Conservation (phyloP, 2,888 invertebrate genomes). For the Cylindroiulus punctatus region DNA sequence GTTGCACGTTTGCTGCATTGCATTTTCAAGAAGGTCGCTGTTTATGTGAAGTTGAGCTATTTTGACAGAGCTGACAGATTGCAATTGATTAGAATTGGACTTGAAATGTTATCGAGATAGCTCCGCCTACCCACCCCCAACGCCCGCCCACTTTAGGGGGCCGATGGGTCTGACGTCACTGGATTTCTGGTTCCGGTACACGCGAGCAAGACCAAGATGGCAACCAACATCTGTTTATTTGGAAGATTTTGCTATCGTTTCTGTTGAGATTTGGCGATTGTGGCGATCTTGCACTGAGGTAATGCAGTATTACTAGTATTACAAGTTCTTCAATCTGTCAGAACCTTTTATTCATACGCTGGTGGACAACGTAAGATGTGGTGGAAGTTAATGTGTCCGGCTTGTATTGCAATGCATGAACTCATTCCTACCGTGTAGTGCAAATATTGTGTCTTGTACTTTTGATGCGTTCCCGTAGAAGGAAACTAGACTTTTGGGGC, state of each 20-base stretch:
- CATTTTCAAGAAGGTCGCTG: not conserved
- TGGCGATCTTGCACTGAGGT: not conserved
- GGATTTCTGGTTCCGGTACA: slow-evolving; percentile 4
- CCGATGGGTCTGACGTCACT: not conserved
- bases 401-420: too few species aligned
- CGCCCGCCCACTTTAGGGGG: too few species aligned
- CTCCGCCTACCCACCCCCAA: not conserved
- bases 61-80: not conserved
- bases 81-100: not conserved
- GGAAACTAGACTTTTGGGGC: too few species aligned
- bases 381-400: too few species aligned
- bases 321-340: not conserved
- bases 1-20: not conserved
- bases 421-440: too few species aligned
- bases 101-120: not conserved
- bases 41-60: not conserved
- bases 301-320: not conserved
- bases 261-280: not conserved
- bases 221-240: not conserved
- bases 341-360: not conserved
- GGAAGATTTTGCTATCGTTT: not conserved
- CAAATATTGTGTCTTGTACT: too few species aligned
- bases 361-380: not conserved
- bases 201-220: slow-evolving; percentile 43
- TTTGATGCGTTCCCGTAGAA: too few species aligned